Percentiles rank a stretch among this genome's conserved stretches.
Evolutionary conservation across 2,113 vertebrate genomes (phyloP).

Genomic region (Callipepla squamata): DNA sequence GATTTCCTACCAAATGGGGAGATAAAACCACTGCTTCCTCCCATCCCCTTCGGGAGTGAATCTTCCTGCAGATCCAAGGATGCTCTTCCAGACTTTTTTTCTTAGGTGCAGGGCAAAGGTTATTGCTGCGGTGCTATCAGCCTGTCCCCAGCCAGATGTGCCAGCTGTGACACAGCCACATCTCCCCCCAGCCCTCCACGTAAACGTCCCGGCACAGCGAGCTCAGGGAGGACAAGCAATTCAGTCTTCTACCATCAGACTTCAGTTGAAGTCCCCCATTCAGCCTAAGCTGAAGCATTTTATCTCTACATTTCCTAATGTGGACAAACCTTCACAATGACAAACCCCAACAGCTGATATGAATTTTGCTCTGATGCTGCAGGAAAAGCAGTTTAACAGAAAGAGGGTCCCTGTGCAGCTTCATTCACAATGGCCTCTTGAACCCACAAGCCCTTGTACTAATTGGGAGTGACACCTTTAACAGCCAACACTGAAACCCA

Average conservation of each 20-base stretch:
- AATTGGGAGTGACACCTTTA: conserved; percentile 63
- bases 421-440: background rate
- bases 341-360: background rate
- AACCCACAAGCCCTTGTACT: background rate
- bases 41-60: background rate
- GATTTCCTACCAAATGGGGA: background rate
- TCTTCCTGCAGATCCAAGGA: background rate
- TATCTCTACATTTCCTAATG: background rate
- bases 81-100: background rate
- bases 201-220: background rate
- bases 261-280: background rate
- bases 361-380: background rate
- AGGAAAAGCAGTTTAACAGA: background rate
- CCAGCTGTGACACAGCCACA: background rate
- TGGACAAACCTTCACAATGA: background rate
- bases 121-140: background rate
- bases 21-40: background rate
- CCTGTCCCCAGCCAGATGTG: background rate
- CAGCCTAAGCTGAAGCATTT: background rate
- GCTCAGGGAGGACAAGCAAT: background rate
- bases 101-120: background rate
- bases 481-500: conserved; percentile 62
- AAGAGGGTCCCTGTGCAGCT: background rate
- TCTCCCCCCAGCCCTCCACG: background rate
- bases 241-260: background rate